Percentiles rank a stretch among this genome's conserved stretches.
These are phyloP conservation scores for Ictidomys tridecemlineatus DNA, from an alignment of 2,113 vertebrate genomes.

Conservation along the genomic window DNA sequence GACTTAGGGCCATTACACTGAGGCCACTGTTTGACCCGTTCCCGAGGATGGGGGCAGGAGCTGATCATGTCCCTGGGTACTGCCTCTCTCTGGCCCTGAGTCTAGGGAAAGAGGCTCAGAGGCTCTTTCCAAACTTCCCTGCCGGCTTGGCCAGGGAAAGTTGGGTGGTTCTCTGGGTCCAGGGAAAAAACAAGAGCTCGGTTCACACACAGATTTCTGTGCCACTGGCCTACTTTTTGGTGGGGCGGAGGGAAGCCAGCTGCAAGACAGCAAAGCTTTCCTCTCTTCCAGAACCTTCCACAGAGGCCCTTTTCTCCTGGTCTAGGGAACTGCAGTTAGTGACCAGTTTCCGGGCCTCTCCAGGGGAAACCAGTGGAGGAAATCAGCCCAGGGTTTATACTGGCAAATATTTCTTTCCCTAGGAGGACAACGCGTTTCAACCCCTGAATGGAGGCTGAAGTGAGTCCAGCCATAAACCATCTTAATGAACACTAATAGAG, in stretches of 20 bases:
- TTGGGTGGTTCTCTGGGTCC: not conserved
- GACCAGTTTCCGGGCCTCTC: constrained; percentile 67
- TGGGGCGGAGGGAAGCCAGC: not conserved
- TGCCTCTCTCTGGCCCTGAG: not conserved
- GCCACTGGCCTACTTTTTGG: constrained; percentile 31
- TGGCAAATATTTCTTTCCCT: constrained; percentile 82
- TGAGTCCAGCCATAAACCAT: constrained; percentile 81
- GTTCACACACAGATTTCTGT: not conserved
- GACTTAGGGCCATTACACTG: not conserved
- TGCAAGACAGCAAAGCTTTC: not conserved
- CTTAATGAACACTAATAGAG: constrained; percentile 86
- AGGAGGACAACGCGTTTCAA: constrained; percentile 79
- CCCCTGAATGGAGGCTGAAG: constrained; percentile 77
- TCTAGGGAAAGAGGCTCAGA: not conserved
- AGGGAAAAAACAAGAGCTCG: not conserved
- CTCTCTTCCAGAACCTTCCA: constrained; percentile 55
- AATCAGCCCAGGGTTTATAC: constrained; percentile 72
- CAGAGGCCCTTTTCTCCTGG: constrained; percentile 14
- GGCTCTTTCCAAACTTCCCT: not conserved
- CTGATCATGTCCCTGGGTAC: accelerated
- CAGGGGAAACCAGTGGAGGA: constrained; percentile 81
- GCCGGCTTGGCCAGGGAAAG: not conserved
- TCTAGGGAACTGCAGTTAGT: not conserved
- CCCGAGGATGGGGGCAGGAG: constrained; percentile 34
- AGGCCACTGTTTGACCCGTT: constrained; percentile 47